Evolutionary conservation across 1,140 invertebrate genomes (phyloP), one percentile per base, ranked within the genome.

Genomic region (Gryllus bimaculatus): DNA sequence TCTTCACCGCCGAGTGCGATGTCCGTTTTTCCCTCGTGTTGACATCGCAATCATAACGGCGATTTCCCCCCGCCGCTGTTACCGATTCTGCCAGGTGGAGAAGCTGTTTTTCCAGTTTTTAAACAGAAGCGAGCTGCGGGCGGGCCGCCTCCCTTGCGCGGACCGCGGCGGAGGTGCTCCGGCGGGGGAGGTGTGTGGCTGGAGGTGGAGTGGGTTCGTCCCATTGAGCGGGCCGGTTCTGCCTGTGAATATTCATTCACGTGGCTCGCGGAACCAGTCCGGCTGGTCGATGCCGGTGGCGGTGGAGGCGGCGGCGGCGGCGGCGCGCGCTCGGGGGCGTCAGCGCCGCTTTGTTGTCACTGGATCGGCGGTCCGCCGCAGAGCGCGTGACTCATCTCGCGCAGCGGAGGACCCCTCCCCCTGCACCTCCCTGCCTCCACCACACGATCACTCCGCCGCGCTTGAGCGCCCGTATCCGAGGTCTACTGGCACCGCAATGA

Each of bases 221-320:
- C 54, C 54, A 66, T 66, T 66, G 54, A 66, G 54, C 54, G 54
- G 26, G 54, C 54, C 54, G 54, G 54, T 66, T 66, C 54, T 66
- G 54, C 54, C 54, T 13, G 54, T 66, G 54, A 66, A 66, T 66
- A 66, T 66, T 66, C 54, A 66, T 66, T 66, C 54, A 66, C 54
- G 54, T 66, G 54, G 54, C 54, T 66, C 54, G 54, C 54, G 54
- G 54, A 66, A 66, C 54, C 54, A 66, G 54, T 66, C 54, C 54
- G 54, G 54, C 18, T 18, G 54, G 54, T 66, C 54, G 54, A 39
- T 39, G 26, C 26, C 26, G 26, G 26, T 39, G 26, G 26, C 26
- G 26, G 26, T 39, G 54, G 54, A 66, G 54, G 18, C 54, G 54
- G 54, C 54, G 2, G 54, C 54, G 10, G 54, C 7, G 10, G 10